A percentile compares a stretch with the other conserved stretches of the same genome.
Evolutionary conservation across 2,888 invertebrate genomes (phyloP).

Genomic region (Cephus rjabovi): DNA sequence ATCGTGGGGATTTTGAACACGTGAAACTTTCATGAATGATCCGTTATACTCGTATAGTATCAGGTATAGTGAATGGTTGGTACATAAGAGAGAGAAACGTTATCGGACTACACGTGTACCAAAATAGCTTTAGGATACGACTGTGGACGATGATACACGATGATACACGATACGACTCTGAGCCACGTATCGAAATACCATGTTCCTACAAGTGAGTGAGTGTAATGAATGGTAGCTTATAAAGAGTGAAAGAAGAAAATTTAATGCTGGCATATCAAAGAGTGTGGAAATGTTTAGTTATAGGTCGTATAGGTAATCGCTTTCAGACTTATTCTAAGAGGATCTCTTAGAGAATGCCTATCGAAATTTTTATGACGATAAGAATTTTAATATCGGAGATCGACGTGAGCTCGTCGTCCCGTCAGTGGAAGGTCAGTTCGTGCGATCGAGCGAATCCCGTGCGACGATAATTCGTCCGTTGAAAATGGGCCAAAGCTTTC

Average conservation of each 20-base stretch:
- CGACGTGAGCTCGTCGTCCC: not conserved
- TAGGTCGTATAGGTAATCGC: not conserved
- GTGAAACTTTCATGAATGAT: not conserved
- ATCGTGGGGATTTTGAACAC: not conserved
- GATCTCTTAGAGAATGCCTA: not conserved
- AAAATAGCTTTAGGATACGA: not conserved
- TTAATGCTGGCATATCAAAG: not conserved
- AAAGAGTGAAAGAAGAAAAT: not conserved
- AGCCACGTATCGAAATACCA: not conserved
- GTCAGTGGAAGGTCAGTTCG: not conserved
- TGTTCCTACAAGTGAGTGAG: not conserved
- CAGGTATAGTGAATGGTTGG: not conserved
- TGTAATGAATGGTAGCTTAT: not conserved
- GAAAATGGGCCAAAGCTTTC: not conserved
- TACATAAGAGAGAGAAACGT: not conserved
- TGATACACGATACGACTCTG: not conserved
- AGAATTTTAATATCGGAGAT: not conserved
- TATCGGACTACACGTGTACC: not conserved
- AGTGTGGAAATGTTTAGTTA: not conserved
- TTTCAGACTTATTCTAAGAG: not conserved
- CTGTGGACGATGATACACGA: not conserved
- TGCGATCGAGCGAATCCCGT: not conserved
- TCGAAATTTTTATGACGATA: not conserved
- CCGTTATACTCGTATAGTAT: not conserved
- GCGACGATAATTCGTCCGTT: not conserved